A percentile compares a stretch with the other conserved stretches of the same genome.
These are phyloP conservation scores for Strix occidentalis DNA, from an alignment of 2,797 vertebrate genomes.

Conservation along the genomic window DNA sequence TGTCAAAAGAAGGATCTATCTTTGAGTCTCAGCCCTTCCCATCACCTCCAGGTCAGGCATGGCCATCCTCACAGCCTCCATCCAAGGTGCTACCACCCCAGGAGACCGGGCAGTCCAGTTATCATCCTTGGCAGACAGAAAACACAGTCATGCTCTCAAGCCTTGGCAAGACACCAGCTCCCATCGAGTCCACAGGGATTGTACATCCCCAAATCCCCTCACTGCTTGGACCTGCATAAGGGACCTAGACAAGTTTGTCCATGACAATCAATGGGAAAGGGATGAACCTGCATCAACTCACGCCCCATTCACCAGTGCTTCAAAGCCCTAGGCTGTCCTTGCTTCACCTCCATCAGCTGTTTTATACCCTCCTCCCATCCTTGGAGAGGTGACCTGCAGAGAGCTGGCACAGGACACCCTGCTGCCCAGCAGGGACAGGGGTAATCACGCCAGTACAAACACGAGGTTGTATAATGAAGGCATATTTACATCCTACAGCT, in stretches of 20 bases:
- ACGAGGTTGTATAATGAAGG: not conserved
- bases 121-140: not conserved
- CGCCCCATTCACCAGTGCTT: not conserved
- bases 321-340: not conserved
- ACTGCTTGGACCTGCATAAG: fast-evolving
- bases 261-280: not conserved
- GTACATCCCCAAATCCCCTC: not conserved
- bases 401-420: not conserved
- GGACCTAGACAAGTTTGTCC: fast-evolving
- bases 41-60: not conserved
- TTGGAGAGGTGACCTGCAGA: not conserved
- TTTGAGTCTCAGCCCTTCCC: not conserved
- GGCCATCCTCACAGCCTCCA: not conserved
- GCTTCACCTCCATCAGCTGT: not conserved
- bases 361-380: not conserved
- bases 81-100: not conserved
- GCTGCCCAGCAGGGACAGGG: not conserved
- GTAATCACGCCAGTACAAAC: not conserved
- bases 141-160: not conserved
- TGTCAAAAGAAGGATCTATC: not conserved
- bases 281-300: not conserved
- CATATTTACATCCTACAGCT: not conserved
- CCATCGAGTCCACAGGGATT: fast-evolving
- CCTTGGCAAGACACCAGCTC: not conserved
- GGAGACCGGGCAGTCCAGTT: fast-evolving